Evolutionary conservation across 2,888 invertebrate genomes (phyloP).

Genomic region (Ormia ochracea): DNA sequence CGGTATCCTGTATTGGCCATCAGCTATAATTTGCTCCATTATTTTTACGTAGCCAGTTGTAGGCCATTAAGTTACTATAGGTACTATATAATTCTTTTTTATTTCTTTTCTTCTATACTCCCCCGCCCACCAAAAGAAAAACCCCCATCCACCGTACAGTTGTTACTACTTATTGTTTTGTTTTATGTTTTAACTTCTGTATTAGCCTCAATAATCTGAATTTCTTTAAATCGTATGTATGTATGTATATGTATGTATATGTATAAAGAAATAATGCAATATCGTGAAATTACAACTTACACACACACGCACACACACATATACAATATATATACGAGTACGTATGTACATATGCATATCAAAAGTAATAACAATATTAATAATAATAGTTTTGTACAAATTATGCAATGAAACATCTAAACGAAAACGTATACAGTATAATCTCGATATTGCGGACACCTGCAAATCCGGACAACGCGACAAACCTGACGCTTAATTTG

Average conservation of each 20-base stretch:
- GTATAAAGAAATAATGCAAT: constrained; percentile 34
- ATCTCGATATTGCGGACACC: no score
- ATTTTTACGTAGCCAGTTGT: constrained; percentile 12
- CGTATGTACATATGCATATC: no score
- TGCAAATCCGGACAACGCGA: no score
- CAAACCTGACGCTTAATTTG: no score
- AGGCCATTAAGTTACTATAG: constrained; percentile 48
- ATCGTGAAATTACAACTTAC: constrained; percentile 17
- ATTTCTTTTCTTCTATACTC: background rate
- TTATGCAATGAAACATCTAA: no score
- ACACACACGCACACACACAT: constrained; percentile 15
- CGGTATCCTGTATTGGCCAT: constrained; percentile 32
- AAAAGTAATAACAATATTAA: no score
- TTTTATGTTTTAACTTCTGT: background rate
- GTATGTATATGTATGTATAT: background rate
- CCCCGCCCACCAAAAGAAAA: background rate
- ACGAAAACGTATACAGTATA: no score
- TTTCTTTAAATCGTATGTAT: background rate
- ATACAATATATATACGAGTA: background rate
- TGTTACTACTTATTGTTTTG: background rate
- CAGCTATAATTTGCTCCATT: constrained; percentile 27
- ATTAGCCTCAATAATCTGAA: constrained; percentile 3
- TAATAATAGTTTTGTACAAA: no score
- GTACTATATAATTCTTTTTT: constrained; percentile 36
- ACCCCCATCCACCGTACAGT: no score